Conservation (phyloP, 2,797 vertebrate species). For the Peromyscus melanophrys region DNA sequence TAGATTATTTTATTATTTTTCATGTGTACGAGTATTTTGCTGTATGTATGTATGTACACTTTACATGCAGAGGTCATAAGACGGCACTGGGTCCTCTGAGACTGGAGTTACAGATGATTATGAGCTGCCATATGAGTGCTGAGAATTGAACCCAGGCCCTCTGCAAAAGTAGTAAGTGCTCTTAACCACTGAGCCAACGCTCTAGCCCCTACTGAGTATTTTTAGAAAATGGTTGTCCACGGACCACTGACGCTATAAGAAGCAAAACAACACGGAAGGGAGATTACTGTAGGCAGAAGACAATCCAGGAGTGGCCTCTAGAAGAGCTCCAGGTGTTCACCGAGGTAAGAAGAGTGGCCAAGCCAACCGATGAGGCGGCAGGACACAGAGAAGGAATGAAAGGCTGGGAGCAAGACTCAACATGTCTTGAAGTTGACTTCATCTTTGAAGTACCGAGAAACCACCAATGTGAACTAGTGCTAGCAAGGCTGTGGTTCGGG, state of each 20-base stretch:
- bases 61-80: not conserved
- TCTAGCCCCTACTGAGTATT: not conserved
- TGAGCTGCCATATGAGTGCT: not conserved
- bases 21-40: not conserved
- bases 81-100: not conserved
- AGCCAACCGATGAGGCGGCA: not conserved
- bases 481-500: not conserved
- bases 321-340: not conserved
- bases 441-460: not conserved
- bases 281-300: not conserved
- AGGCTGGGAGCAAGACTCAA: not conserved
- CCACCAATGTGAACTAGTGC: not conserved
- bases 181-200: not conserved
- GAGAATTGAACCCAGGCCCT: not conserved
- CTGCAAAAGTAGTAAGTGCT: not conserved
- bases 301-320: not conserved
- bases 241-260: not conserved
- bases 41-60: not conserved
- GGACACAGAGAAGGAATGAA: not conserved
- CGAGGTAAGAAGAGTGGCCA: not conserved
- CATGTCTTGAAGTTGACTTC: fast-evolving
- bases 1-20: not conserved
- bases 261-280: not conserved
- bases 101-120: not conserved
- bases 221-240: not conserved